Conservation (phyloP, 1,140 invertebrate genomes). For the Plodia interpunctella region DNA sequence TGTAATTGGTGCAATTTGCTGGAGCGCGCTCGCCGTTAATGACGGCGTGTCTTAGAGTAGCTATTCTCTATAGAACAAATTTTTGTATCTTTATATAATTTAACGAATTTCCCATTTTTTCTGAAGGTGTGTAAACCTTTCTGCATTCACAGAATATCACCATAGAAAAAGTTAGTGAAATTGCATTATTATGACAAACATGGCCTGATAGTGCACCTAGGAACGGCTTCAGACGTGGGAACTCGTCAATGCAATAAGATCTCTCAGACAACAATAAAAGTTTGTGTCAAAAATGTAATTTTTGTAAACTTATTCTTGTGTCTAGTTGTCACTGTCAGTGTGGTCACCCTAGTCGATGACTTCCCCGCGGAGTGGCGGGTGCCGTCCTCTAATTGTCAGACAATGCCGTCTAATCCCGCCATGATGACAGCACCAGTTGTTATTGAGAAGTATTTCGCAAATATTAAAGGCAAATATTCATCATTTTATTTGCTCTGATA, state of each 20-base stretch:
- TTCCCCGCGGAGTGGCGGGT: neutral
- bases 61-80: neutral
- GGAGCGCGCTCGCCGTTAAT: slow-evolving; percentile 58
- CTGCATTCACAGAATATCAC: too few relatives aligned
- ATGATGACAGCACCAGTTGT: neutral
- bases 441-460: neutral
- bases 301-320: too few relatives aligned
- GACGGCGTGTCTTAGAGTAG: slow-evolving; percentile 24
- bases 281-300: too few relatives aligned
- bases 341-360: neutral
- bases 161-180: too few relatives aligned
- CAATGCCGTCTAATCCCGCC: neutral
- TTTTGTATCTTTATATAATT: neutral
- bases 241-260: too few relatives aligned
- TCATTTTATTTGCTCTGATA: too few relatives aligned
- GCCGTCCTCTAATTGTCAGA: neutral
- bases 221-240: too few relatives aligned
- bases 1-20: slow-evolving; percentile 65
- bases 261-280: too few relatives aligned
- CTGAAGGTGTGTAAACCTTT: too few relatives aligned
- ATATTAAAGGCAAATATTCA: neutral
- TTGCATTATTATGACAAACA: too few relatives aligned
- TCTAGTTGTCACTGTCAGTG: neutral
- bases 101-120: too few relatives aligned
- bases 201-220: too few relatives aligned